Base-by-base conservation (phyloP, 30 jellyfish, hydroid and myxozoan species). In the Aurelia coerulea region DNA sequence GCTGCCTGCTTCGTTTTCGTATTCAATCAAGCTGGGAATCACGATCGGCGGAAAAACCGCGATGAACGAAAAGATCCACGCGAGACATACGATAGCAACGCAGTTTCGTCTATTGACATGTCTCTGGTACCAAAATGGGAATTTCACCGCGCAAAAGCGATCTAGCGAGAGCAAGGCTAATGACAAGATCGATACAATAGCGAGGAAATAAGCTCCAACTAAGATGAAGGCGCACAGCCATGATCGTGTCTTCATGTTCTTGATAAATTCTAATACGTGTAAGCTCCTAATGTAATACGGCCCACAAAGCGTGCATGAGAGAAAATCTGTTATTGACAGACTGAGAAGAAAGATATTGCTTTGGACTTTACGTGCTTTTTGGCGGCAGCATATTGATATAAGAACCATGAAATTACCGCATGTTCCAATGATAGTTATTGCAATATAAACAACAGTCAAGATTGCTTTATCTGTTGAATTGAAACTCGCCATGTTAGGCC, bases 121-220 rank as follows among this genome's bases (percentile, higher is more conserved):
- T 34, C 56, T 37, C 46, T 84, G 84, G 63, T 84, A 84, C 93
- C 83, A 84, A 63, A 84, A 84, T 50, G 93, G 93, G 60, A 74
- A 23, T 52, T 69, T 17, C 17, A 84, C 83, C 2, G 93, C 93
- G 32, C 66, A 58, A 74, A 18, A 83, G 10, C 93, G 93, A 68
- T 84, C 93, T 17, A 84, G 31, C 29, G 93, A 84, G 12, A 84
- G 17, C 76, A 84, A 67, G 5, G 93, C 72, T 52, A 84, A 65
- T 23, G 93, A 84, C 14, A 84, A 63, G 35, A 84, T 84, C 66
- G 93, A 84, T 34, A 58, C 79, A n/a, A 84, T 73, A 0, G 88
- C 80, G 2, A 84, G 70, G 29, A 67, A 46, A 54, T 84, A 84
- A 2, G 80, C 88, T 18, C 19, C 75, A 33, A 65, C 77, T 2